Conservation (phyloP, 2,113 vertebrate genomes). For the Todiramphus chloris region DNA sequence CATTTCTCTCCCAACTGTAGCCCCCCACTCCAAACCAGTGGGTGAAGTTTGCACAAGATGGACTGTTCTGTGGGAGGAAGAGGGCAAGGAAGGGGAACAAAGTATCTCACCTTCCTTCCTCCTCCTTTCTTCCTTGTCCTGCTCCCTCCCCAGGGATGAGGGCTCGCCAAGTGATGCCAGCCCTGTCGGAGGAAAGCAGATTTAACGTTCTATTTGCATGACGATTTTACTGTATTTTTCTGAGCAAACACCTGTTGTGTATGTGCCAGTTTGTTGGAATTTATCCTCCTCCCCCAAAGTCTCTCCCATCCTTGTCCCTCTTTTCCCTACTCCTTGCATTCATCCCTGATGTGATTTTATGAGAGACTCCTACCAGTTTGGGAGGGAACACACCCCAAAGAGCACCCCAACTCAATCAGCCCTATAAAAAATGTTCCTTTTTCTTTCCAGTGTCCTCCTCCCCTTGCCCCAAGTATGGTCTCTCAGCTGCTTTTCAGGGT, state of each 20-base stretch:
- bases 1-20: conserved; percentile 2
- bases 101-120: conserved; percentile 45
- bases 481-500: conserved; percentile 17
- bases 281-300: conserved; percentile 25
- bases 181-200: conserved; percentile 59
- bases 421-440: background rate
- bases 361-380: conserved; percentile 57
- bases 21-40: conserved; percentile 7
- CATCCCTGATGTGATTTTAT: conserved; percentile 55
- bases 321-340: conserved; percentile 24
- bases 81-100: conserved; percentile 36
- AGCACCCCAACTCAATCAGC: conserved; percentile 63
- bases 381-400: conserved; percentile 50
- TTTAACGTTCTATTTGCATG: conserved; percentile 80
- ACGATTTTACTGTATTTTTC: conserved; percentile 81
- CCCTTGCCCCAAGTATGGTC: background rate
- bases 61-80: conserved; percentile 65
- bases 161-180: conserved; percentile 5
- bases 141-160: conserved; percentile 9
- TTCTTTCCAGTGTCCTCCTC: background rate
- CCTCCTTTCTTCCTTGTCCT: conserved; percentile 50
- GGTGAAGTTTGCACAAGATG: conserved; percentile 72
- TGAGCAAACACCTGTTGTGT: conserved; percentile 83
- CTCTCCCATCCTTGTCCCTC: background rate
- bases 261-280: conserved; percentile 78